Percentiles rank a stretch among this genome's conserved stretches.
These are phyloP conservation scores for Butorides virescens DNA, from an alignment of 2,113 vertebrate species.

Conservation along the genomic window DNA sequence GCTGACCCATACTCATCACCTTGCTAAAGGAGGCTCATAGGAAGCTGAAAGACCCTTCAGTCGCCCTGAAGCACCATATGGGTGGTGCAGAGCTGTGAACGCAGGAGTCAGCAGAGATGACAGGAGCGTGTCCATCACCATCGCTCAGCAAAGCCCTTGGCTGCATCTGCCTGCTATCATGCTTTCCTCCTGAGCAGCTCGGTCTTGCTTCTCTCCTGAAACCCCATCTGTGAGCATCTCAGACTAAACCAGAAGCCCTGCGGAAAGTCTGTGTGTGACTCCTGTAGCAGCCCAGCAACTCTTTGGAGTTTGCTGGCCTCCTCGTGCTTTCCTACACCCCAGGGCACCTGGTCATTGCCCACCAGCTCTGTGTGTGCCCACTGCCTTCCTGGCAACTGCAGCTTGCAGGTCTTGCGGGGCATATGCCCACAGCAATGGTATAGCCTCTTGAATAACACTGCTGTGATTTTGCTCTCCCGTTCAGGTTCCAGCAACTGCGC, in stretches of 20 bases:
- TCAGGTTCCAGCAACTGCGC: background rate
- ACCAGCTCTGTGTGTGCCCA: background rate
- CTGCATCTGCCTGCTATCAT: background rate
- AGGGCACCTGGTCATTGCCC: background rate
- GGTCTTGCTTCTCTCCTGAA: background rate
- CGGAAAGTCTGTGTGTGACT: background rate
- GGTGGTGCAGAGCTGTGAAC: background rate
- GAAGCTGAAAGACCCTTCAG: background rate
- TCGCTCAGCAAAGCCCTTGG: background rate
- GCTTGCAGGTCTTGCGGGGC: background rate
- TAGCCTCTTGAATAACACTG: background rate
- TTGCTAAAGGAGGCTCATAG: fast-evolving
- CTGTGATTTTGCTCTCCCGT: background rate
- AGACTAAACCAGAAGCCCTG: background rate
- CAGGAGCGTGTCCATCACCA: background rate
- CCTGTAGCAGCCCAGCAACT: background rate
- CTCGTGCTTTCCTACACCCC: background rate
- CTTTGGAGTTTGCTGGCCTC: background rate
- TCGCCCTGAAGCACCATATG: background rate
- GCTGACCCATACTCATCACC: background rate
- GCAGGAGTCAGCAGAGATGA: background rate
- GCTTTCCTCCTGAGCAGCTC: background rate
- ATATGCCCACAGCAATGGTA: background rate
- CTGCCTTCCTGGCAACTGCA: background rate
- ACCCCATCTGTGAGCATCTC: background rate